These are phyloP conservation scores for Perca fluviatilis DNA, from an alignment of 2,113 vertebrate species.

Conservation along the genomic window DNA sequence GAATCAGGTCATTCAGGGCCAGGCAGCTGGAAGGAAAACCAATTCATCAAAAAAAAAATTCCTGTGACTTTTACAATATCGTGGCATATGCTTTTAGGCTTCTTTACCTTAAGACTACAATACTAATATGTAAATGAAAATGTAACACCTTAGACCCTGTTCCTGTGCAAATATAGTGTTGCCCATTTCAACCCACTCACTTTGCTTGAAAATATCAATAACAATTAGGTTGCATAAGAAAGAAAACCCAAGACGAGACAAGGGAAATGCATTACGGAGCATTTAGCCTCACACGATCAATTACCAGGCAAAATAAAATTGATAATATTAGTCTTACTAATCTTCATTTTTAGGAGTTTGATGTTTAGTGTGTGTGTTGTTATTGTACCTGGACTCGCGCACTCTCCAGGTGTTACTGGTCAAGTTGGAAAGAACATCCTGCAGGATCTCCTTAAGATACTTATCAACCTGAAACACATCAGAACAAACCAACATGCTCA, in stretches of 20 bases:
- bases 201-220: neutral
- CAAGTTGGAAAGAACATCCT: slow-evolving; percentile 94
- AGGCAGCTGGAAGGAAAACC: slow-evolving; percentile 87
- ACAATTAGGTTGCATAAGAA: too few species aligned
- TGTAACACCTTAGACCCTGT: too few species aligned
- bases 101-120: neutral
- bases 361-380: neutral
- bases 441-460: slow-evolving; percentile 96
- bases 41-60: neutral
- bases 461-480: slow-evolving; percentile 90
- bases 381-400: slow-evolving; percentile 94
- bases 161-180: neutral
- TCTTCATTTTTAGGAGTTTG: neutral
- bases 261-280: neutral
- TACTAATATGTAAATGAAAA: too few species aligned
- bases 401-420: slow-evolving; percentile 96
- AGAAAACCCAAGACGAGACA: neutral
- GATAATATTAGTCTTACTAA: neutral
- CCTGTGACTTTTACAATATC: neutral
- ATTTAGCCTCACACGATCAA: neutral
- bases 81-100: neutral
- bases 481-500: slow-evolving; percentile 10
- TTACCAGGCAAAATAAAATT: neutral
- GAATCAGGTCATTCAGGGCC: slow-evolving; percentile 94
- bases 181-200: too few species aligned